phyloP scores from a whole-genome alignment of 2,113 vertebrate species.

The Percopsis transmontana region DNA sequence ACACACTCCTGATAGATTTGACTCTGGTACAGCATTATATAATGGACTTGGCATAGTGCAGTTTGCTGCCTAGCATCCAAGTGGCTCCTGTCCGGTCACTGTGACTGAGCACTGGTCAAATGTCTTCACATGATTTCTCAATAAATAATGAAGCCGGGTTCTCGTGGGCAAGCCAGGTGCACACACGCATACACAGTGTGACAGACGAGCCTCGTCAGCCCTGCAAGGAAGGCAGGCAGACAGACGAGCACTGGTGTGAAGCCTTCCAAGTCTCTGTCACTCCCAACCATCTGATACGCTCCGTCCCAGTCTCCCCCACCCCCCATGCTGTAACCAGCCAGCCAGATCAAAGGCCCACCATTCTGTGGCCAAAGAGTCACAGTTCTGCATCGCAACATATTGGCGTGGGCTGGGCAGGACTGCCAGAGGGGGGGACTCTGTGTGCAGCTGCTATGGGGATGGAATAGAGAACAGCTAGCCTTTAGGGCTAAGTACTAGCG shows the following conservation, averaged over 20 bases:
- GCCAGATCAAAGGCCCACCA: constrained; percentile 26
- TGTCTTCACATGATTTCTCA: not conserved
- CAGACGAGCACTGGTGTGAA: constrained; percentile 1
- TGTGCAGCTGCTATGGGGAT: constrained; percentile 4
- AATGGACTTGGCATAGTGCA: not conserved
- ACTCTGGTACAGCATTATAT: not conserved
- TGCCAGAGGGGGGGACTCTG: constrained; percentile 2
- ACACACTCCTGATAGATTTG: too few species aligned
- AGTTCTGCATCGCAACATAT: constrained; percentile 19
- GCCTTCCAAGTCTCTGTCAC: constrained; percentile 15
- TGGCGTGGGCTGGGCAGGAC: not conserved
- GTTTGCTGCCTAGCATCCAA: not conserved
- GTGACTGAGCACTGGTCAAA: constrained; percentile 2
- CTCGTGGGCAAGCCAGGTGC: not conserved
- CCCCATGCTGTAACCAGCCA: constrained; percentile 1
- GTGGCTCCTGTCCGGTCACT: not conserved
- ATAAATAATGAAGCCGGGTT: not conserved
- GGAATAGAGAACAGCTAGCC: constrained; percentile 2
- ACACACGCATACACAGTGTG: not conserved
- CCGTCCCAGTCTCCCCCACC: constrained; percentile 5
- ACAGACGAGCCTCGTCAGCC: constrained; percentile 18
- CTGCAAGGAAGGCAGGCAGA: not conserved
- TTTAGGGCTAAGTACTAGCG: not conserved
- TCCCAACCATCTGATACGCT: constrained; percentile 21
- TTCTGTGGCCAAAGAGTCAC: constrained; percentile 14